A percentile compares a stretch with the other conserved stretches of the same genome.
Conservation (phyloP, 2,797 vertebrate species). For the Melopsittacus undulatus region DNA sequence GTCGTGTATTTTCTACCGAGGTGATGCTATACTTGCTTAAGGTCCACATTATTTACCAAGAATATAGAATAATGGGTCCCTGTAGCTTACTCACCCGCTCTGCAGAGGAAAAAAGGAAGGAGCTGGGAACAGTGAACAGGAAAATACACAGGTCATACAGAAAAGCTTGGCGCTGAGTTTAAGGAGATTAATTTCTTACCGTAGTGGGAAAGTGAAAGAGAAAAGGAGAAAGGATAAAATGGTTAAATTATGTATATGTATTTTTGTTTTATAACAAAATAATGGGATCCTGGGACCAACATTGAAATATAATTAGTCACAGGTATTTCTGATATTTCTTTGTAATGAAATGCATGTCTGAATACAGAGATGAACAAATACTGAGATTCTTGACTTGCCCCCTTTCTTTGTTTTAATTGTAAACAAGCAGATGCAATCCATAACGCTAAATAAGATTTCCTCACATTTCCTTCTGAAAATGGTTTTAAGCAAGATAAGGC, state of each 20-base stretch:
- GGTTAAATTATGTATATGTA: background rate
- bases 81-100: background rate
- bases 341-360: background rate
- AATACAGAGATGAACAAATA: background rate
- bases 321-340: background rate
- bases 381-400: background rate
- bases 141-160: background rate
- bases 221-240: background rate
- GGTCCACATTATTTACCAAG: background rate
- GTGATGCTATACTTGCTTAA: background rate
- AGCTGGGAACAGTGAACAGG: background rate
- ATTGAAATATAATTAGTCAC: background rate
- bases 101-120: background rate
- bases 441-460: background rate
- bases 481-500: conserved; percentile 54
- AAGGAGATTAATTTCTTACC: background rate
- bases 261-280: background rate
- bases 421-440: conserved; percentile 31
- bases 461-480: background rate
- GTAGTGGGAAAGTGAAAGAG: background rate
- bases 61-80: background rate
- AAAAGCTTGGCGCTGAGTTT: background rate
- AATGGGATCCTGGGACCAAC: background rate
- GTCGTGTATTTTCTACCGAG: background rate
- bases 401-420: background rate